A percentile compares a stretch with the other conserved stretches of the same genome.
Conservation (phyloP, 2,888 invertebrate species). For the Caenorhabditis japonica region DNA sequence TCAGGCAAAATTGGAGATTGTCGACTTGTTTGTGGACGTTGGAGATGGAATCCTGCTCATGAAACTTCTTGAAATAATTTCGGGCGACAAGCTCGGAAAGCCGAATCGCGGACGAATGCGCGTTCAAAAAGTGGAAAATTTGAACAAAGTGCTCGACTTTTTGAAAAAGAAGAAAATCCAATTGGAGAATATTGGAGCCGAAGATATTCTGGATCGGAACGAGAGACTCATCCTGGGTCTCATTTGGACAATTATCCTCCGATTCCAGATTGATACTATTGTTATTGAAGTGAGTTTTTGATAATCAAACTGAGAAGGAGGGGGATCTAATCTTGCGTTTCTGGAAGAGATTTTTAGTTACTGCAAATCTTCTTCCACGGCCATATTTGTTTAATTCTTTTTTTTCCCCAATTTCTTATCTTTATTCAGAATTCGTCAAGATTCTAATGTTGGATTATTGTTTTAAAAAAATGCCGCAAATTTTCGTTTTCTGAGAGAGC, state of each 20-base stretch:
- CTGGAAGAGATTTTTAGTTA: too few species aligned
- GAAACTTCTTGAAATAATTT: conserved; percentile 96
- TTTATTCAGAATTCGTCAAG: too few species aligned
- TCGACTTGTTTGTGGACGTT: conserved; percentile 94
- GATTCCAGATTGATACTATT: conserved; percentile 98
- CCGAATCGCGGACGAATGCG: conserved; percentile 91
- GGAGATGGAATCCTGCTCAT: conserved; percentile 93
- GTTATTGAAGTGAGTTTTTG: conserved; percentile 87
- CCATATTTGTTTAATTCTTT: too few species aligned
- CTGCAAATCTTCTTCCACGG: too few species aligned
- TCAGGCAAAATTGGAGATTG: conserved; percentile 96
- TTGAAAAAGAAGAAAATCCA: conserved; percentile 79
- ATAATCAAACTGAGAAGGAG: too few species aligned
- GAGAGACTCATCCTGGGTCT: conserved; percentile 95
- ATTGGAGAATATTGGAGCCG: conserved; percentile 97
- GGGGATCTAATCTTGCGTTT: too few species aligned
- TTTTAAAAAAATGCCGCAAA: too few species aligned
- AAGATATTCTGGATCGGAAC: conserved; percentile 98
- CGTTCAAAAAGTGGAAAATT: conserved; percentile 98
- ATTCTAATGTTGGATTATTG: too few species aligned
- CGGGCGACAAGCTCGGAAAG: conserved; percentile 94
- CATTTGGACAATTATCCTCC: conserved; percentile 98
- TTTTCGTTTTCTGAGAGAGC: too few species aligned
- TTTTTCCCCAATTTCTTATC: too few species aligned
- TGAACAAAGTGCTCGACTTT: conserved; percentile 84